These are phyloP conservation scores for Bostrychus sinensis DNA, from an alignment of 2,113 vertebrate species.

Conservation along the genomic window DNA sequence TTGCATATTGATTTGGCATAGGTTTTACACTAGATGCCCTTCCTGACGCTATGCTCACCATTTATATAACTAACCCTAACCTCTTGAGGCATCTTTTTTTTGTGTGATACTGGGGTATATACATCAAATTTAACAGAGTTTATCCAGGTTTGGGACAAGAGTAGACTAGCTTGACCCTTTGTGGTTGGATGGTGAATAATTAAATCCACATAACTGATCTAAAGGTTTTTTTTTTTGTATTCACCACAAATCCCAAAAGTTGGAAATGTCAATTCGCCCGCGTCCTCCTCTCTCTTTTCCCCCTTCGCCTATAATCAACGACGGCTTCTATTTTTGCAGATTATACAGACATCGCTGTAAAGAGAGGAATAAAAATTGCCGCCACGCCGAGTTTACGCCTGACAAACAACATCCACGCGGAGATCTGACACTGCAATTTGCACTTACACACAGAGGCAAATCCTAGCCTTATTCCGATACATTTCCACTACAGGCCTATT, in stretches of 20 bases:
- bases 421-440: constrained; percentile 74
- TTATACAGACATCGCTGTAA: constrained; percentile 68
- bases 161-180: no score
- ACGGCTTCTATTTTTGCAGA: constrained; percentile 63
- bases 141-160: no score
- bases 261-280: constrained; percentile 67
- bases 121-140: no score
- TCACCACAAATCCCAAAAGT: constrained; percentile 37
- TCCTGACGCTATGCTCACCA: no score
- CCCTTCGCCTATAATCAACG: constrained; percentile 67
- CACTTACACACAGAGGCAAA: constrained; percentile 70
- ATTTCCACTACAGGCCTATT: constrained; percentile 75
- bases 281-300: constrained; percentile 24
- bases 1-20: no score
- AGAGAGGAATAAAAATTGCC: constrained; percentile 68
- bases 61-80: no score
- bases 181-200: constrained; percentile 72
- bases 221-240: constrained; percentile 39
- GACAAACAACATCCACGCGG: constrained; percentile 69
- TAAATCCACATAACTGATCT: constrained; percentile 49
- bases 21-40: no score
- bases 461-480: constrained; percentile 72
- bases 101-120: no score
- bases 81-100: no score
- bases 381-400: constrained; percentile 69